Conservation (phyloP, 2,113 vertebrate genomes). For the Gambusia affinis region DNA sequence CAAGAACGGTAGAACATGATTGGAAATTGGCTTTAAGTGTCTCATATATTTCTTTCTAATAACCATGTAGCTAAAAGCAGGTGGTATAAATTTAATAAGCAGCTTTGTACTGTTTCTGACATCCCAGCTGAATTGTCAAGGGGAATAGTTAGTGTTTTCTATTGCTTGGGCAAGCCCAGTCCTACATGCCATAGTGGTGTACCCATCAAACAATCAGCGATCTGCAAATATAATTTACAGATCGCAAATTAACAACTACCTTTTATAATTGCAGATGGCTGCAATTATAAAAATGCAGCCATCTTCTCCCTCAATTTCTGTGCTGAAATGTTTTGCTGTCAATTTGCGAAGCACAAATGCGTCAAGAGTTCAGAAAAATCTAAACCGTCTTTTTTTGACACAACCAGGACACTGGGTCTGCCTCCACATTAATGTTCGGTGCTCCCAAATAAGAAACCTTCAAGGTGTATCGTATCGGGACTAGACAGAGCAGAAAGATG, state of each 20-base stretch:
- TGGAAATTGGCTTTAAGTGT: constrained; percentile 32
- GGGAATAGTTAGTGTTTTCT: constrained; percentile 8
- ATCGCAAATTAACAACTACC: too few relatives aligned
- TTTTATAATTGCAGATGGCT: too few relatives aligned
- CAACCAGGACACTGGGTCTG: constrained; percentile 23
- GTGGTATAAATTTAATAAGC: constrained; percentile 29
- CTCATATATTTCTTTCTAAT: constrained; percentile 19
- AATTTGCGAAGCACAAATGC: constrained; percentile 2
- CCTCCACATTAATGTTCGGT: too few relatives aligned
- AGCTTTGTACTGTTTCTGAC: not conserved
- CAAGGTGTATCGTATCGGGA: constrained; percentile 71
- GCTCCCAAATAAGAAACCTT: constrained; percentile 68
- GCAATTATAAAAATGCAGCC: too few relatives aligned
- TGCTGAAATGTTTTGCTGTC: too few relatives aligned
- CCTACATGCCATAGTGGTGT: too few relatives aligned
- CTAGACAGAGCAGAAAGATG: constrained; percentile 67
- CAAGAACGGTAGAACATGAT: constrained; percentile 25
- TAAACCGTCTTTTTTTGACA: constrained; percentile 11
- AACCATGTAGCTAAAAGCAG: constrained; percentile 27
- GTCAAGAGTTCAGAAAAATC: constrained; percentile 21
- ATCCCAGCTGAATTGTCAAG: constrained; percentile 3
- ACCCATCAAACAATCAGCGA: too few relatives aligned
- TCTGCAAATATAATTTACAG: too few relatives aligned
- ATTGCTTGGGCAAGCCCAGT: not conserved
- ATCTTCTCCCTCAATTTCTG: too few relatives aligned